A percentile compares a stretch with the other conserved stretches of the same genome.
Conservation (phyloP, 1,140 invertebrate genomes). For the Asobara japonica region DNA sequence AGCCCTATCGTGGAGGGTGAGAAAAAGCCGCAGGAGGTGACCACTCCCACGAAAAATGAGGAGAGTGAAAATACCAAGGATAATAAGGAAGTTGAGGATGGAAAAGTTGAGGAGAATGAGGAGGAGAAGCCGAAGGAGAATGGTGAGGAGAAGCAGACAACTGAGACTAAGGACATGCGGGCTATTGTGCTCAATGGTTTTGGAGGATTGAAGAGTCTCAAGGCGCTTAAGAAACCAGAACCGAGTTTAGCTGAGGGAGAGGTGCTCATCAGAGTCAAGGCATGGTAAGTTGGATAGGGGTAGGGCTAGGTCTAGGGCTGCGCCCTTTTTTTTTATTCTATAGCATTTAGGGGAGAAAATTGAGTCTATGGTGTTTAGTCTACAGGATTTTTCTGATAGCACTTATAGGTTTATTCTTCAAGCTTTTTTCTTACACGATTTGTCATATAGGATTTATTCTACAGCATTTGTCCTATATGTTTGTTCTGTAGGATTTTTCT, state of each 20-base stretch:
- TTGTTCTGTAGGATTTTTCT: no score
- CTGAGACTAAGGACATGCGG: conserved; percentile 81
- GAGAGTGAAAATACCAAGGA: conserved; percentile 41
- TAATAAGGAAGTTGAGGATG: conserved; percentile 57
- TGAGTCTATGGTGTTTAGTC: no score
- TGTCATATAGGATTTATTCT: no score
- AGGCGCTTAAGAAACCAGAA: conserved; percentile 82
- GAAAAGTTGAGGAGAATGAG: conserved; percentile 66
- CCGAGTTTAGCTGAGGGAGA: conserved; percentile 79
- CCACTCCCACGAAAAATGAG: conserved; percentile 41
- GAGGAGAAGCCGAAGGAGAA: conserved; percentile 64
- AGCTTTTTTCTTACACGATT: no score
- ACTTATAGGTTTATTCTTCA: no score
- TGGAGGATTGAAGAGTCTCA: conserved; percentile 85
- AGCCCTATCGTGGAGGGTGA: conserved; percentile 52
- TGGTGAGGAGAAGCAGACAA: conserved; percentile 70
- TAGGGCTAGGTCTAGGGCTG: no score
- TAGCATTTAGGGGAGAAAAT: no score
- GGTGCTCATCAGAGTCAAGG: conserved; percentile 84
- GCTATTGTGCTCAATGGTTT: conserved; percentile 84
- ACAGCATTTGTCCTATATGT: no score
- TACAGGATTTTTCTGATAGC: no score
- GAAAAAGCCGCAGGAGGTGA: conserved; percentile 53
- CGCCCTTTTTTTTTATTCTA: no score
- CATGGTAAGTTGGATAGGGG: conserved; percentile 81